Conservation (phyloP, 2,797 vertebrate species). For the Enteromius unitaeniatus region DNA sequence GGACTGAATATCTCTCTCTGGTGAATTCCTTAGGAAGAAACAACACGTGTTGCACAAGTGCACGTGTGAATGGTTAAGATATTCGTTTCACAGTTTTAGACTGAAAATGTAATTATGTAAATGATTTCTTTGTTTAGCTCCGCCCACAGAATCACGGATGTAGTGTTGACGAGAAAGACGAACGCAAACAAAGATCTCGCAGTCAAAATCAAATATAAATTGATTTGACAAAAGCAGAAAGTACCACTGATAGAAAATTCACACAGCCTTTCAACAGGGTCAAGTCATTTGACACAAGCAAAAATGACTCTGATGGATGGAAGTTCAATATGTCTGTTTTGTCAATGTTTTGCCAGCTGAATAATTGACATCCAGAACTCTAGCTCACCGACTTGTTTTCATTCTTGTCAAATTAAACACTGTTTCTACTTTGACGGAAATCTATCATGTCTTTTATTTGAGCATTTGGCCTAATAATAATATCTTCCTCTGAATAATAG, state of each 20-base stretch:
- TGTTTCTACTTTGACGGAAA: neutral
- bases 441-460: neutral
- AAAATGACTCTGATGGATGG: neutral
- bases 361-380: neutral
- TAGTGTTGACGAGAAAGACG: no score
- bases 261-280: neutral
- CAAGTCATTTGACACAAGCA: neutral
- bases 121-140: no score
- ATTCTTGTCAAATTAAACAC: neutral
- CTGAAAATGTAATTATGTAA: no score
- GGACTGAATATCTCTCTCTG: no score
- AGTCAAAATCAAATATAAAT: neutral
- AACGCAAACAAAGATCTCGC: neutral
- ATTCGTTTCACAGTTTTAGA: no score
- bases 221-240: neutral
- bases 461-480: neutral
- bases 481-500: no score
- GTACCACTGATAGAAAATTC: neutral
- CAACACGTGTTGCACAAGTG: no score
- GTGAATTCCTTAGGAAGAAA: no score
- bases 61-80: no score
- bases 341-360: neutral
- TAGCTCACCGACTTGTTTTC: neutral
- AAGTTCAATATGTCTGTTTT: constrained; percentile 8
- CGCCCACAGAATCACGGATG: no score